phyloP scores from a whole-genome alignment of 2,888 invertebrate species.

The Byasa hedistus region DNA sequence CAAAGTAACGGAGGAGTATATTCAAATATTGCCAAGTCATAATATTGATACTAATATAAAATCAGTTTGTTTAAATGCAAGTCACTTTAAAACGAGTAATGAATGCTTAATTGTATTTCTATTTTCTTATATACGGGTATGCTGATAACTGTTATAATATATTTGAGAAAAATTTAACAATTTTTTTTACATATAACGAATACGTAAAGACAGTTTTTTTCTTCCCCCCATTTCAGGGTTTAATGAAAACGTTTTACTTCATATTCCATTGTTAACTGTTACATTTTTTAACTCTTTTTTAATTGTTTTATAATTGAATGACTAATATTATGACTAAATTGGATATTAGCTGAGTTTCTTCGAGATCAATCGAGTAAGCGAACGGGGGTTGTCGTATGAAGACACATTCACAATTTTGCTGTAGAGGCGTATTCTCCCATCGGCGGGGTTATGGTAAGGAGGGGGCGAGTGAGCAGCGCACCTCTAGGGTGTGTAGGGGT shows the following conservation, averaged over 20 bases:
- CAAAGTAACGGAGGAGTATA: neutral
- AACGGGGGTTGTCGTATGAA: constrained; percentile 45
- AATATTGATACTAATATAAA: neutral
- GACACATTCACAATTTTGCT: constrained; percentile 68
- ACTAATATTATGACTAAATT: neutral
- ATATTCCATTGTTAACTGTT: constrained; percentile 23
- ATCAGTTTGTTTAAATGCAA: neutral
- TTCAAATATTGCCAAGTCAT: neutral
- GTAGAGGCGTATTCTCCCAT: constrained; percentile 35
- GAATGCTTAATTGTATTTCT: constrained; percentile 9
- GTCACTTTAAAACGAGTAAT: neutral
- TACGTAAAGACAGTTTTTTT: constrained; percentile 27
- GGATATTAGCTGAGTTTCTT: constrained; percentile 1
- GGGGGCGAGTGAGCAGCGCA: constrained; percentile 36
- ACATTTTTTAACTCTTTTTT: neutral
- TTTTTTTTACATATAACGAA: constrained; percentile 16
- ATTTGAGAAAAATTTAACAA: constrained; percentile 9
- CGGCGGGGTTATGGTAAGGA: constrained; percentile 30
- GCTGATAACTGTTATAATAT: constrained; percentile 3
- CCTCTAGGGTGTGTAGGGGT: constrained; percentile 47
- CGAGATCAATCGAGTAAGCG: constrained; percentile 40
- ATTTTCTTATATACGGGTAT: constrained; percentile 12
- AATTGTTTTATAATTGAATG: neutral
- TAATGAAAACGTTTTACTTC: constrained; percentile 17
- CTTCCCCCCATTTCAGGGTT: constrained; percentile 14